These are phyloP conservation scores for Cheracebus regulus DNA, from an alignment of 2,797 vertebrate genomes.

Conservation along the genomic window DNA sequence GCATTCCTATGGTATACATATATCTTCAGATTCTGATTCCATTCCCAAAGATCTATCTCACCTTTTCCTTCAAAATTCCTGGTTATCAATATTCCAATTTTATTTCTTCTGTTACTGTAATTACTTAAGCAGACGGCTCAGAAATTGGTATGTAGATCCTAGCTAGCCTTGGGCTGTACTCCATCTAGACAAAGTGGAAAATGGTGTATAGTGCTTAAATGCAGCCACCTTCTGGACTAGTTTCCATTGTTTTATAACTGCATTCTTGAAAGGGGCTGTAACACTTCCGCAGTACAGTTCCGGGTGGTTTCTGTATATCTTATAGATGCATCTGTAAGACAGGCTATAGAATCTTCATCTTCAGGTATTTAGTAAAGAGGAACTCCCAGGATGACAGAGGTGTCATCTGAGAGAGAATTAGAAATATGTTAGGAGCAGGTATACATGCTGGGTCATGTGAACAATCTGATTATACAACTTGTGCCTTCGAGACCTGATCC, in stretches of 20 bases:
- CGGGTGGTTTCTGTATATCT: background rate
- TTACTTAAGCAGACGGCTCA: background rate
- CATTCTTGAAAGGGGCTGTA: background rate
- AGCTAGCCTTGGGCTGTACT: background rate
- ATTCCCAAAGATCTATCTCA: background rate
- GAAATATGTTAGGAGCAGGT: background rate
- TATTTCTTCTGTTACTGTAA: constrained; percentile 2
- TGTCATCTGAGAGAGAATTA: background rate
- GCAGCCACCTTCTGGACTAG: background rate
- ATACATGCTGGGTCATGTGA: background rate
- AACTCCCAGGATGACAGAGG: background rate
- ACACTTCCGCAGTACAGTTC: background rate
- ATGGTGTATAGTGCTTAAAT: background rate
- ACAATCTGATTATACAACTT: background rate
- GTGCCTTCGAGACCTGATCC: background rate
- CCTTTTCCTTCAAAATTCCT: background rate
- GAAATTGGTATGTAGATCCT: background rate
- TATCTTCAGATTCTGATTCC: background rate
- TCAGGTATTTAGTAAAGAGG: background rate
- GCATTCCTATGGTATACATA: background rate
- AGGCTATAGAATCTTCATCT: background rate
- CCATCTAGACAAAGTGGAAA: background rate
- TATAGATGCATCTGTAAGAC: background rate
- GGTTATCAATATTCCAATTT: background rate
- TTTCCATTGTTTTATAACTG: background rate